Evolutionary conservation across 2,888 invertebrate species (phyloP).

Genomic region (Erebia aethiops): DNA sequence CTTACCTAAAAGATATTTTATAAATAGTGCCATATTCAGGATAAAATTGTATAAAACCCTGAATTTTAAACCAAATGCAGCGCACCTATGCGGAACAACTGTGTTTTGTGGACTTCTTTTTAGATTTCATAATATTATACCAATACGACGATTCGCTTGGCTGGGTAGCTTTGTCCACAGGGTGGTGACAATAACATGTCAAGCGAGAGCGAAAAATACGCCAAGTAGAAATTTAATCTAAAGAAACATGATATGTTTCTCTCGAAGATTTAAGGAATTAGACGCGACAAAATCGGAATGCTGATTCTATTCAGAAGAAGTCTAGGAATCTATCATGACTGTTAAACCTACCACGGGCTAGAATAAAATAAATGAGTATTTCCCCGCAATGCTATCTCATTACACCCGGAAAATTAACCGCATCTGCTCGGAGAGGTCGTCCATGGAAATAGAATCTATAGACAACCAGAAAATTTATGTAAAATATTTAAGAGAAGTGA

Average conservation of each 20-base stretch:
- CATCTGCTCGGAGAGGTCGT: conserved; percentile 31
- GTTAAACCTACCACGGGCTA: conserved; percentile 6
- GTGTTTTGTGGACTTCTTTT: background rate
- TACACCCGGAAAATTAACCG: conserved; percentile 45
- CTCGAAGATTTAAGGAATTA: too few species aligned
- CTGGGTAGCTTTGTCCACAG: background rate
- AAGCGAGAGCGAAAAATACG: background rate
- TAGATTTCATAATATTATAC: background rate
- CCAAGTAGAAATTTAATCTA: background rate
- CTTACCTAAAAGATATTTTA: background rate
- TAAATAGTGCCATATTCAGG: background rate
- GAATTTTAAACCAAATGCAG: background rate
- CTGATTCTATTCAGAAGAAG: conserved; percentile 4
- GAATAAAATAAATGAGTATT: conserved; percentile 39
- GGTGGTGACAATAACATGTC: background rate
- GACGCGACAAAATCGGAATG: background rate
- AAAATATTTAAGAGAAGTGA: conserved; percentile 28
- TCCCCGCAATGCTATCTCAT: conserved; percentile 36
- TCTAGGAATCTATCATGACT: background rate
- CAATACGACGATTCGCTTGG: background rate
- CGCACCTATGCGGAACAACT: background rate
- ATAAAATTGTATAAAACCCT: background rate
- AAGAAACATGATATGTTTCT: background rate
- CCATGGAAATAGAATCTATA: conserved; percentile 29
- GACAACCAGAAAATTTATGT: conserved; percentile 29